phyloP scores from a whole-genome alignment of 2,113 vertebrate genomes.

The Lontra canadensis region DNA sequence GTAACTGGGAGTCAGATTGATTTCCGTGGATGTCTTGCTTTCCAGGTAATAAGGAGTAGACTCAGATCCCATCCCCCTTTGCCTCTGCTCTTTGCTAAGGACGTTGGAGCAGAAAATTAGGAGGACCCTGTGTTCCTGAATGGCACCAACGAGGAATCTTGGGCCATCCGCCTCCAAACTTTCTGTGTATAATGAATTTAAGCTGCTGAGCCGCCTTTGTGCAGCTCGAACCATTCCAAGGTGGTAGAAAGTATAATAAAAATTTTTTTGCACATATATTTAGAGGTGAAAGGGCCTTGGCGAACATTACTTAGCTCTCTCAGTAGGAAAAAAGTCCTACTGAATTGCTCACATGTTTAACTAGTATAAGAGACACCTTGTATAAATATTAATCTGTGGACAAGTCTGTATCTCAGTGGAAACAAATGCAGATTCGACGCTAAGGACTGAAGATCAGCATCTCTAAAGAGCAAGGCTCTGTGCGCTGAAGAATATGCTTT shows the following conservation, averaged over 20 bases:
- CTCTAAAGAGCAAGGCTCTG: background rate
- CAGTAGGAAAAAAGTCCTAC: background rate
- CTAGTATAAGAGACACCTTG: rapidly evolving
- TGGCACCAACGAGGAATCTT: rapidly evolving
- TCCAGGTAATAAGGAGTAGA: too few relatives aligned
- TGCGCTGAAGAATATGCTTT: rapidly evolving
- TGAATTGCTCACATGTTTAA: rapidly evolving
- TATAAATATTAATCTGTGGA: rapidly evolving
- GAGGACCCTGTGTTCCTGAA: too few relatives aligned
- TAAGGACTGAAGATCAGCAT: background rate
- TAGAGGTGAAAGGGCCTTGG: background rate
- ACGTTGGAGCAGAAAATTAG: background rate
- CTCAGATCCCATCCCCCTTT: rapidly evolving
- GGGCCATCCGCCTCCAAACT: too few relatives aligned
- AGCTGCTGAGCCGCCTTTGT: background rate
- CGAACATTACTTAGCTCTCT: background rate
- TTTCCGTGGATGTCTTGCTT: background rate
- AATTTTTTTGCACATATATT: rapidly evolving
- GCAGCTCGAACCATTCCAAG: background rate
- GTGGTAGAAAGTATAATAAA: too few relatives aligned
- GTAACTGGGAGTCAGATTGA: rapidly evolving
- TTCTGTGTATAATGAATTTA: too few relatives aligned
- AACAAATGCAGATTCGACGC: rapidly evolving
- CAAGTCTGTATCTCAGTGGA: background rate
- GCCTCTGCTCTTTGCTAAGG: background rate